A percentile compares a stretch with the other conserved stretches of the same genome.
Evolutionary conservation across 1,140 invertebrate species (phyloP).

Genomic region (Leptestheria dahalacensis): DNA sequence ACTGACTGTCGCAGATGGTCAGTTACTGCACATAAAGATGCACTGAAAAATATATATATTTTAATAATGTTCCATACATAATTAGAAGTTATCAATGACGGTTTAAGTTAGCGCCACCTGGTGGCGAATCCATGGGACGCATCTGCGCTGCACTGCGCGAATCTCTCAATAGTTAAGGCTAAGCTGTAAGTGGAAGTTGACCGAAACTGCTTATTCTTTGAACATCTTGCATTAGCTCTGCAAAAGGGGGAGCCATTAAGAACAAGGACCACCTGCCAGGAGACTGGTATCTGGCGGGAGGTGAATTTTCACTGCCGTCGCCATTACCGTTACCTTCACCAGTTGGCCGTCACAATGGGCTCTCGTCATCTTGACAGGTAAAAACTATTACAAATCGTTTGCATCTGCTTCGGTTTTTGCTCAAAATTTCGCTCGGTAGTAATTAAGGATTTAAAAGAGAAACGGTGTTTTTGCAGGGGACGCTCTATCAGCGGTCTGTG

Average conservation of each 20-base stretch:
- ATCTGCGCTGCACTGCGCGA: too few species aligned
- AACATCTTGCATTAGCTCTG: too few species aligned
- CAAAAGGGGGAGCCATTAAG: neutral
- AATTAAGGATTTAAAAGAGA: neutral
- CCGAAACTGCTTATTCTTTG: too few species aligned
- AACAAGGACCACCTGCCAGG: neutral
- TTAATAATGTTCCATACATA: neutral
- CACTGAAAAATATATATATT: neutral
- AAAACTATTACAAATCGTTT: neutral
- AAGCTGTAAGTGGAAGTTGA: too few species aligned
- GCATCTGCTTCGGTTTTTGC: too few species aligned
- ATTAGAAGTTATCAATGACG: neutral
- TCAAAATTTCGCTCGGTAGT: too few species aligned
- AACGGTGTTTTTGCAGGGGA: neutral
- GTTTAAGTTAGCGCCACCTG: too few species aligned
- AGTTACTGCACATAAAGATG: too few species aligned
- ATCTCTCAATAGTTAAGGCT: too few species aligned
- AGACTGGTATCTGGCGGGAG: neutral
- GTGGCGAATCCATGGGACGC: too few species aligned
- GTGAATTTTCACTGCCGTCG: neutral
- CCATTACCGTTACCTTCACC: neutral
- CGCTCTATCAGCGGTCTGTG: neutral
- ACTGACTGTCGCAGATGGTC: too few species aligned
- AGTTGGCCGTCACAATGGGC: neutral
- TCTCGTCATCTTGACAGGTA: neutral